Conservation (phyloP, 2,888 invertebrate genomes). For the Patella caerulea region DNA sequence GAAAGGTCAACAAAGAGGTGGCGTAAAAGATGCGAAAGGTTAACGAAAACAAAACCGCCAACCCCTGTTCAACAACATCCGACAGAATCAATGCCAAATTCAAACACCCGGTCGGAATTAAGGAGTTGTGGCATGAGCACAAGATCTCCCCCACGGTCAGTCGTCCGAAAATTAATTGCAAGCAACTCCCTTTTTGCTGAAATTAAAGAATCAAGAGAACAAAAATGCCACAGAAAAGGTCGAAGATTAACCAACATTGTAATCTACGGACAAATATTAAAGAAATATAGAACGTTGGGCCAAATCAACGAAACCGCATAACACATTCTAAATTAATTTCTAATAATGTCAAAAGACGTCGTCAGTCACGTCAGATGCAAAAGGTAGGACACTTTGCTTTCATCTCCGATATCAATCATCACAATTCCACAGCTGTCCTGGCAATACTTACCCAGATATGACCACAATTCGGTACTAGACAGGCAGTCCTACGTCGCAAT, state of each 20-base stretch:
- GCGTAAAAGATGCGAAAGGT: no score
- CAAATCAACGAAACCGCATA: background rate
- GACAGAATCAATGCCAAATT: no score
- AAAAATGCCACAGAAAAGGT: background rate
- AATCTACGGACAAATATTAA: slow-evolving; percentile 9
- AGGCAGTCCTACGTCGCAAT: slow-evolving; percentile 41
- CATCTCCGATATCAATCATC: slow-evolving; percentile 26
- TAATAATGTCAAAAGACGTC: background rate
- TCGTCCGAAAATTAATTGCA: background rate
- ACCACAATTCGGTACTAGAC: slow-evolving; percentile 36
- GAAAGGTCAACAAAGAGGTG: no score
- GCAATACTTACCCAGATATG: slow-evolving; percentile 11
- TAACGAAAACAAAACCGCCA: no score
- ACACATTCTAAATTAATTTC: background rate
- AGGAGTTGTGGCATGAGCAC: background rate
- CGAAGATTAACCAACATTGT: background rate
- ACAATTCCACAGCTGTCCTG: slow-evolving; percentile 27
- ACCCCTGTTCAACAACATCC: no score
- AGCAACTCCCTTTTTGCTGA: background rate
- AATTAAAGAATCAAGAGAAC: background rate
- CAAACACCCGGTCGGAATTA: no score
- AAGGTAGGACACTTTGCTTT: slow-evolving; percentile 17
- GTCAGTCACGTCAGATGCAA: background rate
- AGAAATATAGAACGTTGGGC: slow-evolving; percentile 12
- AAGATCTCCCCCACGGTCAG: background rate